These are phyloP conservation scores for Papilio elwesi DNA, from an alignment of 2,888 invertebrate genomes.

Conservation along the genomic window DNA sequence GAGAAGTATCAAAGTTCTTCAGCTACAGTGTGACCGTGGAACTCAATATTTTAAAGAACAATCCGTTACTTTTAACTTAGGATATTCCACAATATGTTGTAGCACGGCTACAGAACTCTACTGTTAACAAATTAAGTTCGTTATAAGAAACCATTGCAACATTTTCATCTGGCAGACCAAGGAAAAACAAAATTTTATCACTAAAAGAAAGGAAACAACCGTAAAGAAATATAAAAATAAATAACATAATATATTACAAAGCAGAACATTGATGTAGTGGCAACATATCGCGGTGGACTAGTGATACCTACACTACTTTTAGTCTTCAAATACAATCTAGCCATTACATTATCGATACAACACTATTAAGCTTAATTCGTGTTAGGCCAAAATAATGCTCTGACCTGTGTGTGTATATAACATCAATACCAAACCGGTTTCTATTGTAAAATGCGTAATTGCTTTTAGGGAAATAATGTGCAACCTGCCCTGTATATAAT, in stretches of 20 bases:
- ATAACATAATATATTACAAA: conserved; percentile 80
- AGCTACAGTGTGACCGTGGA: conserved; percentile 17
- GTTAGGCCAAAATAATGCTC: conserved; percentile 49
- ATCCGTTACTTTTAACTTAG: conserved; percentile 9
- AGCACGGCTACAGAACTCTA: conserved; percentile 36
- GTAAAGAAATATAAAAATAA: conserved; percentile 76
- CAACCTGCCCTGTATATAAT: conserved; percentile 11
- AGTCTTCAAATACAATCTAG: conserved; percentile 56
- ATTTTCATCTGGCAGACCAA: conserved; percentile 52
- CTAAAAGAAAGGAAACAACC: conserved; percentile 70
- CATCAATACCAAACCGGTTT: conserved; percentile 27
- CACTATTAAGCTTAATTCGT: conserved; percentile 49
- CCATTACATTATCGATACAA: conserved; percentile 49
- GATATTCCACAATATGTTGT: conserved; percentile 16
- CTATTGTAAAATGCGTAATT: conserved; percentile 2
- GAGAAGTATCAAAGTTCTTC: conserved; percentile 18
- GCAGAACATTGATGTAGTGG: conserved; percentile 80
- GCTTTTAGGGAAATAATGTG: conserved; percentile 24
- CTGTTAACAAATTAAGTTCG: conserved; percentile 52
- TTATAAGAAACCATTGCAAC: conserved; percentile 53
- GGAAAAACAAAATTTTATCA: conserved; percentile 52
- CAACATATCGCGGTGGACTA: conserved; percentile 82
- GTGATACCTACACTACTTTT: conserved; percentile 78
- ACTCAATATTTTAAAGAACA: not conserved
- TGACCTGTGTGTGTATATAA: conserved; percentile 41